Evolutionary conservation across 2,888 invertebrate species (phyloP), one percentile per base, ranked within the genome.

Genomic region (Stenodema calcarata): DNA sequence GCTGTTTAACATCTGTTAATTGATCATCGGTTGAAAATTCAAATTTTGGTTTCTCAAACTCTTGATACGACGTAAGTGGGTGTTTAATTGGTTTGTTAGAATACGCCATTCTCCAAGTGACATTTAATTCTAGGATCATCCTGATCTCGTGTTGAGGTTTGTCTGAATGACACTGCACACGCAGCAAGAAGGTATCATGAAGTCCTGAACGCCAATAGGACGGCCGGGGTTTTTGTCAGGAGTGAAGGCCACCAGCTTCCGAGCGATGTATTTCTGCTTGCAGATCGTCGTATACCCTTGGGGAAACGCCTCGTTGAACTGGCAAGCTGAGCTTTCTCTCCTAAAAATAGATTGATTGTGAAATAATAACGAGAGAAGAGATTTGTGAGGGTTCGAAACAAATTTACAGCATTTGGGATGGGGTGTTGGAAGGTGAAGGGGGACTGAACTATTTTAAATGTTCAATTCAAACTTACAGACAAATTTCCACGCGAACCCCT

Each of bases 151-250:
- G n/a, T 18, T 44, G 27, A 42, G 18, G 27, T n/a, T 41, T 18
- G 78, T 18, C 18, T 18, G 23, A 12, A 78, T 35, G 47, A 89
- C 87, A 79, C 87, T 87, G 90, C 96, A 96, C 81, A 95, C 94
- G 90, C 96, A 96, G 89, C 96, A 96, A 28, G 95, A 94, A 0
- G 96, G 96, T 81, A 96, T 91, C 89, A 92, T 91, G 88, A 95
- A 94, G 12, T 91, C 90, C 86, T 93, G 93, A 23, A 92, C 91
- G 7, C 11, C 82, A 4, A 82, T 18, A 16, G 42, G 42, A 9
- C 62, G 62, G 4, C n/a, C n/a, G 30, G 47, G 42, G 3, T n/a
- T 30, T 12, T 44, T 44, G 23, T 7, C 91, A 90, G 0, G 91
- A 90, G 0, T 91, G 0, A 95, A 89, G 0, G 94, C 93, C 18